Evolutionary conservation across 2,113 vertebrate genomes (phyloP).

Genomic region (Prietella phreatophila): DNA sequence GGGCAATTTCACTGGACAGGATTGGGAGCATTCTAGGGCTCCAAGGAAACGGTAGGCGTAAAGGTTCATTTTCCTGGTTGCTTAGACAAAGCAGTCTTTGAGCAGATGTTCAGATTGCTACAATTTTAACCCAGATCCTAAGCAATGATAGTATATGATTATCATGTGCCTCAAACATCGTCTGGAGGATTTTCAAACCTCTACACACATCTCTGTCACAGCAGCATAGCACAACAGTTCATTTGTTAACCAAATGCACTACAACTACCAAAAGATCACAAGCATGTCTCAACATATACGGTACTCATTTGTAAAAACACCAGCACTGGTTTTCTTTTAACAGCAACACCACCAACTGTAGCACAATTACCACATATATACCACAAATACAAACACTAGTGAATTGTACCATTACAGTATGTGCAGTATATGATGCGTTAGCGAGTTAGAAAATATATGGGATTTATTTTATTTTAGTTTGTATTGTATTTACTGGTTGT

Average conservation of each 20-base stretch:
- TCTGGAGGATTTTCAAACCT: neutral
- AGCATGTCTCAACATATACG: neutral
- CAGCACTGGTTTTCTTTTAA: neutral
- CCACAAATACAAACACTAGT: neutral
- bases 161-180: neutral
- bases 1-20: no score
- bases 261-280: neutral
- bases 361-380: neutral
- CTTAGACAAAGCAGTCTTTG: no score
- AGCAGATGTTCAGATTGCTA: no score
- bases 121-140: neutral
- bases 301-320: neutral
- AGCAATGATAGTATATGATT: no score
- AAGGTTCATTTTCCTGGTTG: no score
- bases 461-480: no score
- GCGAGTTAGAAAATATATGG: no score
- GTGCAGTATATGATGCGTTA: no score
- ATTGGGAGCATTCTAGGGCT: no score
- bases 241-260: neutral
- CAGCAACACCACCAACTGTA: neutral
- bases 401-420: no score
- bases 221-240: neutral
- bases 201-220: neutral
- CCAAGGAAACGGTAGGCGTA: no score
- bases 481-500: no score